phyloP scores from a whole-genome alignment of 2,113 vertebrate genomes.

The Pogona vitticeps region DNA sequence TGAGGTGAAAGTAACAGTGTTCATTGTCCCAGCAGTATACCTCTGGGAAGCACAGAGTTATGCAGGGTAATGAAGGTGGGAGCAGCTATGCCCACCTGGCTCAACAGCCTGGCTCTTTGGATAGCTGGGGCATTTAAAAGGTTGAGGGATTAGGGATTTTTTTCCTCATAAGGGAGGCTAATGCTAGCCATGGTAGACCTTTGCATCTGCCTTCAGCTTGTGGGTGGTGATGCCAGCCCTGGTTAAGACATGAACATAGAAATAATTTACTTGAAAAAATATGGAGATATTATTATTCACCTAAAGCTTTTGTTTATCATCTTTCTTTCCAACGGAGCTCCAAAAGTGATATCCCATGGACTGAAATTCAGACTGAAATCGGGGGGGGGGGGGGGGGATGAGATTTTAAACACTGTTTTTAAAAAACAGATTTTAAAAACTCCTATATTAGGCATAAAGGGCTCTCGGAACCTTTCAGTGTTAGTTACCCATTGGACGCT shows the following conservation, averaged over 20 bases:
- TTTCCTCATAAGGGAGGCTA: not conserved
- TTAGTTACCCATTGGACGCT: no score
- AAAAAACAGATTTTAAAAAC: no score
- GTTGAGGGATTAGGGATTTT: not conserved
- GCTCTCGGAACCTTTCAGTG: no score
- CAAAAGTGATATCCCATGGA: no score
- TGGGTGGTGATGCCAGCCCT: not conserved
- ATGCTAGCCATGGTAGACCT: not conserved
- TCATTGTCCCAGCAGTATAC: no score
- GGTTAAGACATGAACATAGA: not conserved
- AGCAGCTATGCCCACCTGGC: not conserved
- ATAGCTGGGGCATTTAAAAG: not conserved
- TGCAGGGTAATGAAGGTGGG: not conserved
- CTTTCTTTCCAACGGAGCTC: no score
- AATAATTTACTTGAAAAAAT: not conserved
- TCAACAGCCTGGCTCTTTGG: not conserved
- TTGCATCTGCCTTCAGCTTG: not conserved
- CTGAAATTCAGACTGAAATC: no score
- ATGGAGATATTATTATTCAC: not conserved
- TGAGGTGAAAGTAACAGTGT: no score
- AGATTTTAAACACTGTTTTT: no score
- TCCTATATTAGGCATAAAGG: no score
- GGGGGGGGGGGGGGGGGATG: no score
- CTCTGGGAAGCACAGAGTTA: no score
- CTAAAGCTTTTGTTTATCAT: not conserved